phyloP scores from a whole-genome alignment of 2,113 vertebrate species.

The Engystomops pustulosus region DNA sequence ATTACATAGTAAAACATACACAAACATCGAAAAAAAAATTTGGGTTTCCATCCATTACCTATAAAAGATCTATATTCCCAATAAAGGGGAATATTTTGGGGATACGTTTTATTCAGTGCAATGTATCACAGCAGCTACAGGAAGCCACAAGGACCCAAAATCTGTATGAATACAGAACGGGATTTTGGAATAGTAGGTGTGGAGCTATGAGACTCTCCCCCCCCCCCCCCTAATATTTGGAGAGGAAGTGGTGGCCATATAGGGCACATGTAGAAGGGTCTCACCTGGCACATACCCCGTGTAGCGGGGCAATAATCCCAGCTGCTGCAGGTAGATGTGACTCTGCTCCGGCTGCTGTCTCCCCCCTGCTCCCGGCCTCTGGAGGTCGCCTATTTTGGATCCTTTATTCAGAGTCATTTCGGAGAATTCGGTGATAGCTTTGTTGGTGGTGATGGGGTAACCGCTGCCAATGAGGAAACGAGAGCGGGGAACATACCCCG shows the following conservation, averaged over 20 bases:
- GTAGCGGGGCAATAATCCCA: constrained; percentile 74
- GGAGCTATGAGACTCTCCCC: too few relatives aligned
- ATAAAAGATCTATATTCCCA: too few relatives aligned
- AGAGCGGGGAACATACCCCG: constrained; percentile 70
- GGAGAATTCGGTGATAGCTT: constrained; percentile 72
- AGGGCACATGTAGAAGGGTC: background rate
- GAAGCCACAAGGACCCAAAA: too few relatives aligned
- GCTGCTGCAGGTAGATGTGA: constrained; percentile 65
- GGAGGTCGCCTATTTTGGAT: background rate
- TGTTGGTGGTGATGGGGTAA: constrained; percentile 72
- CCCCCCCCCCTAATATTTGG: too few relatives aligned
- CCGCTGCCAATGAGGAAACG: constrained; percentile 72
- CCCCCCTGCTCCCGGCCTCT: constrained; percentile 2
- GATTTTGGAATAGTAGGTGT: too few relatives aligned
- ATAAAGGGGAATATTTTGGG: too few relatives aligned
- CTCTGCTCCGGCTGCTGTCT: constrained; percentile 52
- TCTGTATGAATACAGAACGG: too few relatives aligned
- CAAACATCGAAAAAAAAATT: too few relatives aligned
- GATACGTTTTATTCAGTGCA: too few relatives aligned
- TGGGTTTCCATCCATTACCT: too few relatives aligned
- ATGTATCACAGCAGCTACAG: too few relatives aligned
- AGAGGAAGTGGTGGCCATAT: background rate
- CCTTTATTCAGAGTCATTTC: constrained; percentile 57
- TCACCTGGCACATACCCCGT: constrained; percentile 82
- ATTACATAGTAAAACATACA: too few relatives aligned